Evolutionary conservation across 2,797 vertebrate species (phyloP), one percentile per base, ranked within the genome.

Genomic region (Micropoecilia bifurca): DNA sequence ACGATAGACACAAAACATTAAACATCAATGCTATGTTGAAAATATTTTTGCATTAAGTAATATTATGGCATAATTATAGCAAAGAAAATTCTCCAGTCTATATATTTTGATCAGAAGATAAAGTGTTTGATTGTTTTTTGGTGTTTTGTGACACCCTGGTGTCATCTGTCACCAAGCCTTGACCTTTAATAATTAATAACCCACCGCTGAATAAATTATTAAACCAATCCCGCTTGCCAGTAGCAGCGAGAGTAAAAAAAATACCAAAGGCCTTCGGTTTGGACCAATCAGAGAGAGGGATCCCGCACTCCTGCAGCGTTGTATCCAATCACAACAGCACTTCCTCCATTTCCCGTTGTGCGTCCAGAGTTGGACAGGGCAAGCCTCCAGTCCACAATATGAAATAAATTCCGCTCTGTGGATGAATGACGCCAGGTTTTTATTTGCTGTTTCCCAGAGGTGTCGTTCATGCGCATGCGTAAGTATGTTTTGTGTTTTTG

Each of bases 321-420:
- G 74, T 76, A 48, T 66, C 96, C 95, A 96, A 96, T 95, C 90
- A 78, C 81, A 90, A 73, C 25, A 0, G 3, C 84, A 10, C 83
- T 90, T 84, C 88, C 83, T 84, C 87, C 86, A 91, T 94, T 96
- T 96, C 96, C 95, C 93, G 94, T 94, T 91, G 91, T 89, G 88
- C 74, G 63, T 75, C 74, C 50, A 8, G 92, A 92, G 87, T 87
- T 76, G 74, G 57, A 77, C 80, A 0, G 81, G 83, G 77, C 89
- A 85, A 92, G 88, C 83, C 87, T 90, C 80, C 47, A 82, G 46
- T 81, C 43, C 85, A 77, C 48, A 85, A 88, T 88, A 80, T 77
- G 78, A 87, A 91, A 89, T 85, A 86, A 89, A 81, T 9, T 53
- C 13, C 76, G 7, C 46, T 18, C 74, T 78, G 85, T 83, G 78